Evolutionary conservation across 2,113 vertebrate genomes (phyloP), one percentile per base, ranked within the genome.

Genomic region (Gila orcuttii): DNA sequence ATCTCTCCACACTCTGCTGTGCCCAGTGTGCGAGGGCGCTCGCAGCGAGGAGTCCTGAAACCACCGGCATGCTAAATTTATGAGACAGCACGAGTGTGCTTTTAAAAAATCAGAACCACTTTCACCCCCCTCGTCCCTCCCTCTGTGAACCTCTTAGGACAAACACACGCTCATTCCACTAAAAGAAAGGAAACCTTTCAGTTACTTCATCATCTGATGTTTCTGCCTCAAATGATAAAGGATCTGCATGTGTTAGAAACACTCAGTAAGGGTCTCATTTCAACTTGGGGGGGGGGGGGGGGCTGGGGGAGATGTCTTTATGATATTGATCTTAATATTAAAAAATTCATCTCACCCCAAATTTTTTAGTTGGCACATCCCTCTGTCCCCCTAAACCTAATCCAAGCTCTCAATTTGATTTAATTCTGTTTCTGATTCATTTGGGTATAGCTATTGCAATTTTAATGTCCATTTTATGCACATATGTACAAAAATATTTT

Each of bases 21-120:
- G 47, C 50, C 68, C 23, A 55, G 64, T 71, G 64, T 55, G 42
- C 11, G 21, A 55, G 19, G 31, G 21, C 9, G 13, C 25, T 66
- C 31, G 21, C 59, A 66, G 28, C 28, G 62, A 64, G 42, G 21
- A 85, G 75, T 50, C 62, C 19, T 69, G 62, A 79, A 80, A 80
- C 33, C 50, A 50, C 68, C 45, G 21, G 57, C 79, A 86, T 86
- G 57, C 69, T 82, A 86, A 75, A 86, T 81, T 86, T 71, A 76
- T 76, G 57, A 75, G 66, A 82, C 47, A 62, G 78, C 85, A 62
- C 50, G 36, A 73, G 55, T 36, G 62, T 50, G 57, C 79, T 86
- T 86, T 82, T 76, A 77, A 82, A 77, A 55, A 86, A 66, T 76
- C 39, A 75, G 52, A 52, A 25, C 23, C 21, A 19, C 82, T 83